Conservation (phyloP, 2,797 vertebrate genomes). For the Sebastes itinus region DNA sequence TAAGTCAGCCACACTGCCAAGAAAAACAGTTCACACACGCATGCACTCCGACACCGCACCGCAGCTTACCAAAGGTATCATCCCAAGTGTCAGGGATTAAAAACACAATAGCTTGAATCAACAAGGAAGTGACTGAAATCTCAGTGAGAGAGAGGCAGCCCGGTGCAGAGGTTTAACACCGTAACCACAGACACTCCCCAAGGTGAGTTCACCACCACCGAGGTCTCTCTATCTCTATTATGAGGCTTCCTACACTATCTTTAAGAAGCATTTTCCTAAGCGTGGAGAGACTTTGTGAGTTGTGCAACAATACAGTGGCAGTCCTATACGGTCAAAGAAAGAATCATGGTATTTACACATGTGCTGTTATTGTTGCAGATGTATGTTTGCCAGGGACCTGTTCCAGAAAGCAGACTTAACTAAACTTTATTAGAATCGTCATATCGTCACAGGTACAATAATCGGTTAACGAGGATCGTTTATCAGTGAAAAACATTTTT, state of each 20-base stretch:
- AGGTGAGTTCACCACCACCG: slow-evolving; percentile 27
- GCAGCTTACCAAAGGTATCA: slow-evolving; percentile 65
- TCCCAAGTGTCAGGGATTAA: slow-evolving; percentile 67
- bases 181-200: slow-evolving; percentile 51
- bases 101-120: slow-evolving; percentile 76
- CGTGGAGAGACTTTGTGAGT: not conserved
- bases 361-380: not conserved
- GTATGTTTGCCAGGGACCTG: not conserved
- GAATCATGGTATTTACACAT: not conserved
- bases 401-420: not conserved
- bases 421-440: not conserved
- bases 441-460: not conserved
- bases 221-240: slow-evolving; percentile 20
- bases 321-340: not conserved
- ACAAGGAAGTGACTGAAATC: slow-evolving; percentile 69
- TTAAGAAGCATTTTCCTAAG: not conserved
- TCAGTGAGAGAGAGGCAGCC: slow-evolving; percentile 55
- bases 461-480: no score
- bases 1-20: slow-evolving; percentile 57
- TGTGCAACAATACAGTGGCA: not conserved
- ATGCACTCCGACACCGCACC: slow-evolving; percentile 23
- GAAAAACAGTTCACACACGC: slow-evolving; percentile 43
- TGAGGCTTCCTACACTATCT: not conserved
- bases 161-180: slow-evolving; percentile 51
- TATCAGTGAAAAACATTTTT: no score